Evolutionary conservation across 2,113 vertebrate genomes (phyloP).

Genomic region (Petrocephalus zakoni): DNA sequence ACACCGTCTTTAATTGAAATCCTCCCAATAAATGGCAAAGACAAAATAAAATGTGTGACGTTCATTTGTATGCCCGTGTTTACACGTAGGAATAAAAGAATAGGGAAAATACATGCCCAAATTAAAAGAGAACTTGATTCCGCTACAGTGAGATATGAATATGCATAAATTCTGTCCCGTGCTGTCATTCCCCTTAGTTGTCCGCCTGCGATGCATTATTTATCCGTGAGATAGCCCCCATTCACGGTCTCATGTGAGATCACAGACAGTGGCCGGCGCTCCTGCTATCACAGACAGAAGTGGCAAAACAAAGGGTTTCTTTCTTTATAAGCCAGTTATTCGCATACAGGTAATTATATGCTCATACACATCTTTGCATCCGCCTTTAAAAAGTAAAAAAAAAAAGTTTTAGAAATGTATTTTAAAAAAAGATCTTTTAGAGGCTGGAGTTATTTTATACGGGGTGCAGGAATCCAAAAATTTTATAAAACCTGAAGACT

Average conservation of each 20-base stretch:
- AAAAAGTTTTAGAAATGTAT: too few relatives aligned
- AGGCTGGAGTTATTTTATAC: not conserved
- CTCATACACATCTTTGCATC: not conserved
- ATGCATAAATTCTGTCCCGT: slow-evolving; percentile 14
- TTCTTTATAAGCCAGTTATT: not conserved
- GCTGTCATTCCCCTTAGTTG: slow-evolving; percentile 5
- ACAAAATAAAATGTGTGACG: not conserved
- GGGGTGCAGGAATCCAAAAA: not conserved
- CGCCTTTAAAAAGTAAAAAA: not conserved
- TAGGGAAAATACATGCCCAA: not conserved
- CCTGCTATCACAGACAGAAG: not conserved
- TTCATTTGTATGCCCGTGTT: not conserved
- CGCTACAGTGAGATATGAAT: slow-evolving; percentile 22
- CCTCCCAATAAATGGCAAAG: not conserved
- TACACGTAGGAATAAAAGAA: not conserved
- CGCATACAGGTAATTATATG: not conserved
- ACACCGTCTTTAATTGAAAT: not conserved
- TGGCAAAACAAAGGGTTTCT: not conserved
- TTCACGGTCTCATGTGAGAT: slow-evolving; percentile 2
- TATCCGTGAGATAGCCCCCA: not conserved
- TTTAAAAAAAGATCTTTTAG: not conserved
- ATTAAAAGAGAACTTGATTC: not conserved
- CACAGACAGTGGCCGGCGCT: not conserved
- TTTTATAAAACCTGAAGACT: not conserved
- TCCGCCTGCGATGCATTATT: slow-evolving; percentile 6